A percentile compares a stretch with the other conserved stretches of the same genome.
These are phyloP conservation scores for Ectropis grisescens DNA, from an alignment of 1,140 invertebrate species.

Conservation along the genomic window DNA sequence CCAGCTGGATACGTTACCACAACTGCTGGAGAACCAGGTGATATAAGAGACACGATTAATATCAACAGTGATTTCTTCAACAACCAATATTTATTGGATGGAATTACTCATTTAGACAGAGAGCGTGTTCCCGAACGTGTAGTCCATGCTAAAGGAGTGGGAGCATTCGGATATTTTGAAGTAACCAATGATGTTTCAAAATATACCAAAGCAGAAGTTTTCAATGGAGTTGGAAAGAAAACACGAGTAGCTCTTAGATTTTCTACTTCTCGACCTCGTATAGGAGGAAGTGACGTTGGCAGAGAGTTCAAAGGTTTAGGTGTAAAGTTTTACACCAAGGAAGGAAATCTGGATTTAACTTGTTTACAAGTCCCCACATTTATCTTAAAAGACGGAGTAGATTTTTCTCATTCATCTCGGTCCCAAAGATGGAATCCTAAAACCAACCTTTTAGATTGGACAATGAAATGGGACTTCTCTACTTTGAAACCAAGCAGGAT, in stretches of 20 bases:
- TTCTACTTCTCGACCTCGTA: conserved; percentile 87
- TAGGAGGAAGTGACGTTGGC: conserved; percentile 83
- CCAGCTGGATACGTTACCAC: not conserved
- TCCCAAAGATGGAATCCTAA: conserved; percentile 77
- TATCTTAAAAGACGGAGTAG: conserved; percentile 76
- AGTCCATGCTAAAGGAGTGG: conserved; percentile 93
- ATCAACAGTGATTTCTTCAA: not conserved
- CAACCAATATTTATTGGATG: not conserved
- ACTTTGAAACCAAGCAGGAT: conserved; percentile 82
- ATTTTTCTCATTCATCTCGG: conserved; percentile 73
- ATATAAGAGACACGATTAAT: not conserved
- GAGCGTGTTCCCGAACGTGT: conserved; percentile 95
- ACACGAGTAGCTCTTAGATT: conserved; percentile 80
- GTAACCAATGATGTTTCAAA: conserved; percentile 90
- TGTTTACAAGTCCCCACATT: conserved; percentile 80
- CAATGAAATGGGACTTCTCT: conserved; percentile 92
- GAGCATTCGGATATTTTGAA: conserved; percentile 94
- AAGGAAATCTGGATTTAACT: conserved; percentile 81
- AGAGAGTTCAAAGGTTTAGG: conserved; percentile 78
- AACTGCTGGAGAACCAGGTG: not conserved
- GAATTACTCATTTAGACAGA: conserved; percentile 22
- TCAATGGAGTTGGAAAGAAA: conserved; percentile 85
- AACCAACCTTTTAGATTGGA: conserved; percentile 78
- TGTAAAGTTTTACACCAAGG: conserved; percentile 81
- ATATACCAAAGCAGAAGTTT: conserved; percentile 86